A percentile compares a stretch with the other conserved stretches of the same genome.
Conservation (phyloP, 2,888 invertebrate species). For the Acholoe squamosa region DNA sequence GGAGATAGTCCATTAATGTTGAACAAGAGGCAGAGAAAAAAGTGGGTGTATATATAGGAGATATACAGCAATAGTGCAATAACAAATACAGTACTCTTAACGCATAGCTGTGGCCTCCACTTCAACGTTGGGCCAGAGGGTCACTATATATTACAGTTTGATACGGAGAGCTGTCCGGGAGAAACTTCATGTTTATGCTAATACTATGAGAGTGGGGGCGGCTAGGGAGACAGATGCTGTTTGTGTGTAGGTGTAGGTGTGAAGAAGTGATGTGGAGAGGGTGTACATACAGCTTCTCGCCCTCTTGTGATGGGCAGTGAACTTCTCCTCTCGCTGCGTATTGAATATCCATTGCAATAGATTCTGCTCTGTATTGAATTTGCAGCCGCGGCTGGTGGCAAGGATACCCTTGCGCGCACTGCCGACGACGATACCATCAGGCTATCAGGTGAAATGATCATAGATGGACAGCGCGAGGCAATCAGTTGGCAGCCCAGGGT, state of each 20-base stretch:
- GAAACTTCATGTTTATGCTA: slow-evolving; percentile 30
- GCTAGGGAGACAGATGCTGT: not conserved
- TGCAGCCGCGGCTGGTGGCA: not conserved
- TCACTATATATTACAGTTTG: slow-evolving; percentile 11
- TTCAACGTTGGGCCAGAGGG: not conserved
- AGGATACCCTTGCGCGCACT: not conserved
- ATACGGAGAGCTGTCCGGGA: not conserved
- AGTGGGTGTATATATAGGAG: too few relatives aligned
- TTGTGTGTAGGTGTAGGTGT: not conserved
- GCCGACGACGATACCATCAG: slow-evolving; percentile 50
- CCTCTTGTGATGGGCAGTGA: slow-evolving; percentile 26
- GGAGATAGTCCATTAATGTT: too few relatives aligned
- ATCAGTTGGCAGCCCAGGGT: slow-evolving; percentile 31
- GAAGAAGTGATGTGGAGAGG: not conserved
- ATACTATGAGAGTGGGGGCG: not conserved
- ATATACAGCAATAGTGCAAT: too few relatives aligned
- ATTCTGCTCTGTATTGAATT: slow-evolving; percentile 53
- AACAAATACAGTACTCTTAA: too few relatives aligned
- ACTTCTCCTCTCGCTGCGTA: slow-evolving; percentile 22
- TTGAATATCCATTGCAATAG: slow-evolving; percentile 56
- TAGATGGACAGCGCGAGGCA: slow-evolving; percentile 56
- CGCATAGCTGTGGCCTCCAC: too few relatives aligned
- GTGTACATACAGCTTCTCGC: not conserved
- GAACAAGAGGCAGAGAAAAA: too few relatives aligned
- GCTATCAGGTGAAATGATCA: slow-evolving; percentile 61